Base-by-base conservation (phyloP, 2,797 vertebrate species). In the Lacerta bilineata region DNA sequence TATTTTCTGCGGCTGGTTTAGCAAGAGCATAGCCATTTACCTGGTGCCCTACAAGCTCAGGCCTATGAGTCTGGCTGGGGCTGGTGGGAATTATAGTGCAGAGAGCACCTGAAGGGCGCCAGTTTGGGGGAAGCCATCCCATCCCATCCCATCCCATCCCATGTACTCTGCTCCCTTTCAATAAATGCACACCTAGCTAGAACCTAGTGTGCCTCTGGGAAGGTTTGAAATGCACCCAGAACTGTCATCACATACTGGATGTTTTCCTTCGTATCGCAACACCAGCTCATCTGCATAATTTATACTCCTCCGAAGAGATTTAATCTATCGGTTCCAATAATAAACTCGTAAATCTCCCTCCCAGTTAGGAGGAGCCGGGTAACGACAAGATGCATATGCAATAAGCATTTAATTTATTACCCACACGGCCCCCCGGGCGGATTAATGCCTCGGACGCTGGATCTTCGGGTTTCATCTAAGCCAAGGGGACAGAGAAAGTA, bases 261-360 rank as follows among this genome's bases (percentile, higher is more conserved):
- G 27, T 66, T 88, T 86, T 25, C 82, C 77, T 46, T 59, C 89
- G 72, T 86, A 86, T 82, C 72, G 66, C 89, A 77, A 87, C 4
- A 0, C 61, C 39, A 25, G 81, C 90, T 87, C 69, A 83, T 93
- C 85, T 93, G 81, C 92, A 91, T 92, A 91, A 94, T 92, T 94
- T 85, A 89, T 92, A 83, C 87, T 61, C 79, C 91, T 72, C 59
- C 6, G 77, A 88, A 23, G 86, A 84, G 83, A 85, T 76, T 86
- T 89, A 80, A 91, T 93, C 92, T 88, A 75, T 90, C 84, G 41
- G 86, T 75, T 77, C 91, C 87, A 87, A 86, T 92, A 74, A 94
- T 82, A 91, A 90, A 75, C 69, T 84, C 89, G 59, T 92, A 74
- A 87, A 90, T 93, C 89, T 90, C 74, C 76, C 41, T 68, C 55